Conservation (phyloP, 2,888 invertebrate genomes). For the Torymus texanus region DNA sequence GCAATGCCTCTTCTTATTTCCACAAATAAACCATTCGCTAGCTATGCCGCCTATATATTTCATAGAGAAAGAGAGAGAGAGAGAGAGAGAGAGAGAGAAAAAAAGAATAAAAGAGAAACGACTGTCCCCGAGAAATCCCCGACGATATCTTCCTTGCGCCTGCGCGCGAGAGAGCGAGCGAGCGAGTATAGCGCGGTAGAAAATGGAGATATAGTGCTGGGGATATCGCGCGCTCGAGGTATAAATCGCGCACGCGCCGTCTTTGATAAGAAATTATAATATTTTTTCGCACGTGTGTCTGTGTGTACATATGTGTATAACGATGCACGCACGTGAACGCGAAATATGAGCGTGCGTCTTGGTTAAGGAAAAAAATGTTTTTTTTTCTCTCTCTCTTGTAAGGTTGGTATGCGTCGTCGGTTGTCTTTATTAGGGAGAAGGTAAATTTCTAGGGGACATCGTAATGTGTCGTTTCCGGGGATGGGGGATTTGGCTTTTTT, state of each 20-base stretch:
- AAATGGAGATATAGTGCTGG: slow-evolving; percentile 44
- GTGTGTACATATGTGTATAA: too few species aligned
- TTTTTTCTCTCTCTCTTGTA: too few species aligned
- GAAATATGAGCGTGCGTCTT: too few species aligned
- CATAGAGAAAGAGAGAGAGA: slow-evolving; percentile 32
- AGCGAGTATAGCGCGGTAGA: slow-evolving; percentile 11
- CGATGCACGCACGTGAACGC: too few species aligned
- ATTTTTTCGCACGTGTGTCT: not conserved
- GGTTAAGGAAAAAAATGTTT: too few species aligned
- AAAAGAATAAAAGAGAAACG: slow-evolving; percentile 13
- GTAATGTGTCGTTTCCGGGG: too few species aligned
- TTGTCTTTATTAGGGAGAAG: too few species aligned
- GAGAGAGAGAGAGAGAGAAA: not conserved
- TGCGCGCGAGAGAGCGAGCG: slow-evolving; percentile 1
- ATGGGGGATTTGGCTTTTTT: too few species aligned
- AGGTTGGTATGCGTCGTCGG: too few species aligned
- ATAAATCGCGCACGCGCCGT: slow-evolving; percentile 21
- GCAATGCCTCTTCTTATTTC: slow-evolving; percentile 35
- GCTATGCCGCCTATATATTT: slow-evolving; percentile 25
- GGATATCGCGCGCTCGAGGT: slow-evolving; percentile 4
- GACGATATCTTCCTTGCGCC: slow-evolving; percentile 39
- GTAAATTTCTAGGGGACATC: too few species aligned
- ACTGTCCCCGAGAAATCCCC: slow-evolving; percentile 39
- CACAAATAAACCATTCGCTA: slow-evolving; percentile 46
- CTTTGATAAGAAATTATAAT: slow-evolving; percentile 50